These are phyloP conservation scores for Platyrinchus mystaceus DNA, from an alignment of 2,797 vertebrate genomes.

Conservation along the genomic window DNA sequence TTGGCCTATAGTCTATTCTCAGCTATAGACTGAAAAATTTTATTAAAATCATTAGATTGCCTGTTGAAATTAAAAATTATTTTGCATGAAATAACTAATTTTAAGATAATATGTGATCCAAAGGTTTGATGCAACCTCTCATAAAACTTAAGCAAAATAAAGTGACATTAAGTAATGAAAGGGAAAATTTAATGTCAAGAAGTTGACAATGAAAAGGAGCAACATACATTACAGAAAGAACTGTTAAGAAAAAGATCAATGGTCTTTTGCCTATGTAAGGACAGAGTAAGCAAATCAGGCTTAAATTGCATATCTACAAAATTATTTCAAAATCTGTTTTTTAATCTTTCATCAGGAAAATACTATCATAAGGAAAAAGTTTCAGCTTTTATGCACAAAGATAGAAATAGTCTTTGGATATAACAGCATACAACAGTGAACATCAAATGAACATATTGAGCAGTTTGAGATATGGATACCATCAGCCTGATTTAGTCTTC, in stretches of 20 bases:
- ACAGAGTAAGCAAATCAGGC: background rate
- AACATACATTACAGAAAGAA: background rate
- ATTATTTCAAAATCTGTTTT: background rate
- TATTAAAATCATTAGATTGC: background rate
- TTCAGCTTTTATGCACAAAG: background rate
- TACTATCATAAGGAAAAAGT: background rate
- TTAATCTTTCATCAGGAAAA: background rate
- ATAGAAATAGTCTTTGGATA: background rate
- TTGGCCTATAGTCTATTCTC: background rate
- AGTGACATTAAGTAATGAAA: background rate
- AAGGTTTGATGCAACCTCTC: background rate
- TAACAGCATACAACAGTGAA: background rate
- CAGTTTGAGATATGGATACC: background rate
- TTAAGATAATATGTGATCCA: background rate
- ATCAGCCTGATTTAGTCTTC: background rate
- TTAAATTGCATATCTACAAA: background rate
- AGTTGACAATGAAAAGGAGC: background rate
- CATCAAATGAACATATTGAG: background rate
- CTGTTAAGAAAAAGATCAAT: background rate
- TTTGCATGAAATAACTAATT: background rate
- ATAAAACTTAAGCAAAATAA: background rate
- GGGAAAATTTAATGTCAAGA: too few relatives aligned
- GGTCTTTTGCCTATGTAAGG: background rate
- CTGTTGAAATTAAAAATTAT: background rate
- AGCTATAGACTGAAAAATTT: background rate